phyloP scores from a whole-genome alignment of 2,797 vertebrate species.

The Girardinus metallicus region DNA sequence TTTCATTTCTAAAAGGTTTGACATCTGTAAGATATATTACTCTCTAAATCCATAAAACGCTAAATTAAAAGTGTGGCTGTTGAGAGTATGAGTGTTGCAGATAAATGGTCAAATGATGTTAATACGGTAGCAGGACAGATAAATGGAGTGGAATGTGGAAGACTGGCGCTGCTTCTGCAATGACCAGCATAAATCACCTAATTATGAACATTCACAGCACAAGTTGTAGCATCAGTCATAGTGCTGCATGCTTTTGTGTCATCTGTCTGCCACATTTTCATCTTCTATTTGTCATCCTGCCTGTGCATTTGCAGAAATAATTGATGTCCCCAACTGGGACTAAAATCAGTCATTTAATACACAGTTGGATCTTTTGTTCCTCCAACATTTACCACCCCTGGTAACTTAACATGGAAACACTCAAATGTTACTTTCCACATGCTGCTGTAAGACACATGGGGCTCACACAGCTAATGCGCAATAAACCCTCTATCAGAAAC shows the following conservation, averaged over 20 bases:
- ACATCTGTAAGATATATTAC: constrained; percentile 18
- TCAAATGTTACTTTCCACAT: constrained; percentile 21
- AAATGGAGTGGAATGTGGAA: constrained; percentile 54
- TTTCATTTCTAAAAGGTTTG: constrained; percentile 5
- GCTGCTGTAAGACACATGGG: neutral
- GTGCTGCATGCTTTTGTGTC: constrained; percentile 70
- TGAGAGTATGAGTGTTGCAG: constrained; percentile 44
- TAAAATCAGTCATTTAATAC: constrained; percentile 64
- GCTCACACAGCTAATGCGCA: neutral
- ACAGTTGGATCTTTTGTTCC: constrained; percentile 54
- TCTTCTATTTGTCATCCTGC: constrained; percentile 75
- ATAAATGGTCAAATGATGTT: constrained; percentile 67
- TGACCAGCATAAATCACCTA: constrained; percentile 82
- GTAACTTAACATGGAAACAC: constrained; percentile 41
- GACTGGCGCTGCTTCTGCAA: constrained; percentile 67
- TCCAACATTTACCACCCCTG: constrained; percentile 47
- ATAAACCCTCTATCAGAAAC: neutral
- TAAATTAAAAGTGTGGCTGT: constrained; percentile 56
- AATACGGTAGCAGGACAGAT: constrained; percentile 44
- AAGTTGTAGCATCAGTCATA: constrained; percentile 82
- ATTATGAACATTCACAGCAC: constrained; percentile 78
- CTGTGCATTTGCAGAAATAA: constrained; percentile 74
- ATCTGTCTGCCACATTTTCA: constrained; percentile 77
- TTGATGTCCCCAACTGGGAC: constrained; percentile 72
- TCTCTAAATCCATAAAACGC: constrained; percentile 46